Conservation (phyloP, 2,113 vertebrate genomes). For the Semnornis frantzii region DNA sequence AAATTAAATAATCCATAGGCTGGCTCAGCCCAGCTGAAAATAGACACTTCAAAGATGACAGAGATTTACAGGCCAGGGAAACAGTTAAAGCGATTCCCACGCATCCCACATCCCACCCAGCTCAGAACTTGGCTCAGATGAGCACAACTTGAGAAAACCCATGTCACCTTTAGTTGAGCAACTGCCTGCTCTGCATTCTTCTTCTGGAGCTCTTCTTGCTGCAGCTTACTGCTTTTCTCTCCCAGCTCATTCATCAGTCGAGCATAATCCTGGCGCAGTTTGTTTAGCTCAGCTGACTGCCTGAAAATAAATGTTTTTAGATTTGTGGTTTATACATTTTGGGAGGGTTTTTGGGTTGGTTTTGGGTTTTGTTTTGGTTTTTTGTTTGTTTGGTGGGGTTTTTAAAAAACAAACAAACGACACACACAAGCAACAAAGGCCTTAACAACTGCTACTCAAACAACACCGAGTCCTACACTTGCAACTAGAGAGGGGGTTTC, state of each 20-base stretch:
- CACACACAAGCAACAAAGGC: neutral
- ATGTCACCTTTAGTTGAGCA: slow-evolving; percentile 84
- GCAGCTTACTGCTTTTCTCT: slow-evolving; percentile 88
- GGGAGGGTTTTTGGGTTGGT: too few species aligned
- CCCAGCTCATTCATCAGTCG: slow-evolving; percentile 90
- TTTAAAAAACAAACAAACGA: too few species aligned
- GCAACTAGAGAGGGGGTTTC: neutral
- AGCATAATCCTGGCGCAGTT: slow-evolving; percentile 89
- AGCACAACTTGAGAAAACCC: neutral
- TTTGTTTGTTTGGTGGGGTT: too few species aligned
- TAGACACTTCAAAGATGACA: neutral
- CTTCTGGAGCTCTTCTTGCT: slow-evolving; percentile 95
- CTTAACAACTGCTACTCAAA: neutral
- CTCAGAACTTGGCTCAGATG: neutral
- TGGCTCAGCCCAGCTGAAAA: neutral
- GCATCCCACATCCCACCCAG: rapidly evolving
- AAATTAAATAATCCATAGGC: neutral
- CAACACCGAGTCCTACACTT: rapidly evolving
- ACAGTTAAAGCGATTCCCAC: neutral
- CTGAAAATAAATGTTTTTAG: slow-evolving; percentile 67
- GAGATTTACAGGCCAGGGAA: neutral
- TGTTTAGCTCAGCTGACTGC: slow-evolving; percentile 93
- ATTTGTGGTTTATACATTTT: too few species aligned
- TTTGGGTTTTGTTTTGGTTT: too few species aligned
- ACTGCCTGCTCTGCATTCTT: slow-evolving; percentile 91